Percentiles rank a stretch among this genome's conserved stretches.
Conservation (phyloP, 1,140 invertebrate species). For the Caerostris darwini region DNA sequence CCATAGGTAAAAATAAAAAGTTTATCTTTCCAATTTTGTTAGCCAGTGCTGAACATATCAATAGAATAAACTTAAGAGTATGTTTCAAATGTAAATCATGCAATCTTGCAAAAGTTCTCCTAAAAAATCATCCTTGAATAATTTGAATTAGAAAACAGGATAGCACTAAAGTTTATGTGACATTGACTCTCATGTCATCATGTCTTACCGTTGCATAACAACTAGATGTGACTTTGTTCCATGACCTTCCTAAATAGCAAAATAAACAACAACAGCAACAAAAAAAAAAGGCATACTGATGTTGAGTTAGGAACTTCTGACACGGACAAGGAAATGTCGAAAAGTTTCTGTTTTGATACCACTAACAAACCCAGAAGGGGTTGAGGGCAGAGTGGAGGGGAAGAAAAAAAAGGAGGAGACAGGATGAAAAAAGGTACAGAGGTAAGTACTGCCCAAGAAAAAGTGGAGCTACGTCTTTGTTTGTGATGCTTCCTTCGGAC, state of each 20-base stretch:
- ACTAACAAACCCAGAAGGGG: conserved; percentile 8
- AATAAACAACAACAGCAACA: background rate
- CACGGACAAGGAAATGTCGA: conserved; percentile 21
- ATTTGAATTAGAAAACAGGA: no score
- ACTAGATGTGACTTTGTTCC: background rate
- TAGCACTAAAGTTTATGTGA: no score
- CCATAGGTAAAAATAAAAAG: no score
- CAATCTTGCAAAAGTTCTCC: no score
- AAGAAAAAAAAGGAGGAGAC: background rate
- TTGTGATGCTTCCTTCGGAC: conserved; percentile 71
- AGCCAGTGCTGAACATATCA: no score
- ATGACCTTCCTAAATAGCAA: background rate
- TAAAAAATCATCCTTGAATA: no score
- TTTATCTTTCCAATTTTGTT: no score
- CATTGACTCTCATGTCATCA: background rate
- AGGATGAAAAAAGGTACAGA: conserved; percentile 15
- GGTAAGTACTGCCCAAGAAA: conserved; percentile 54
- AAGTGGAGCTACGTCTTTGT: conserved; percentile 62
- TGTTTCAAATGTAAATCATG: no score
- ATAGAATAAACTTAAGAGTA: no score
- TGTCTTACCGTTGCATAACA: background rate
- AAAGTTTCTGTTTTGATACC: conserved; percentile 36
- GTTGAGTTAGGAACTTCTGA: background rate
- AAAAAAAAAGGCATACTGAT: background rate
- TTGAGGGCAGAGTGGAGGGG: background rate